Evolutionary conservation across 2,888 invertebrate genomes (phyloP), one percentile per base, ranked within the genome.

Genomic region (Ypsolopha sequella): DNA sequence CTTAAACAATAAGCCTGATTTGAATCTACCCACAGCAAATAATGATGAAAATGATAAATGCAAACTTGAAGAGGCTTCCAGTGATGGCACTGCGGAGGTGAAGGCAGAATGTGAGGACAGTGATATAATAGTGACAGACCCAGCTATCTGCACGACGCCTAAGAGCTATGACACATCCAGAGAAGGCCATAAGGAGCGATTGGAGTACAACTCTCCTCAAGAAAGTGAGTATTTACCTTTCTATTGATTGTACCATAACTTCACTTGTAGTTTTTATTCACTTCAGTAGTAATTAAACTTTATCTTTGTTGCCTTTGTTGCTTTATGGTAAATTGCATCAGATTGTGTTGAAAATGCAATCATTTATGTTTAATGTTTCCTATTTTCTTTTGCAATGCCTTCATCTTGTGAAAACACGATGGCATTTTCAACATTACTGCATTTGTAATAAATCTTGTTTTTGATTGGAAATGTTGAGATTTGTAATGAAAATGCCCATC

Each of bases 301-400:
- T 6, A 46, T 34, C 24, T 24, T 24, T 24, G 24, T 24, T 24
- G 24, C 24, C 24, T 24, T 4, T 36, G 8, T 47, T 39, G 14
- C 33, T 46, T 50, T 52, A 9, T 36, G 33, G 39, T 39, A 13
- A 39, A 9, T 6, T 39, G 7, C 14, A 41, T 41, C 43, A 73
- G 78, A 81, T 84, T 85, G 80, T 82, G 85, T 85, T 85, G 86
- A 86, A 86, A 85, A 85, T 86, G 86, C 85, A 84, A 79, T 85
- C 80, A 77, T 73, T 74, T 69, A 63, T 74, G 73, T 71, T 67
- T 58, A 66, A 61, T 66, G 64, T 69, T 69, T 65, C 63, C 58
- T 60, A 55, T 75, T 79, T 81, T 79, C 71, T 73, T 75, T 82
- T 78, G 74, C 75, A 75, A 76, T 64, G 63, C 70, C 70, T 73